Percentiles rank a stretch among this genome's conserved stretches.
Conservation (phyloP, 2,113 vertebrate species). For the Ancistrus triradiatus region DNA sequence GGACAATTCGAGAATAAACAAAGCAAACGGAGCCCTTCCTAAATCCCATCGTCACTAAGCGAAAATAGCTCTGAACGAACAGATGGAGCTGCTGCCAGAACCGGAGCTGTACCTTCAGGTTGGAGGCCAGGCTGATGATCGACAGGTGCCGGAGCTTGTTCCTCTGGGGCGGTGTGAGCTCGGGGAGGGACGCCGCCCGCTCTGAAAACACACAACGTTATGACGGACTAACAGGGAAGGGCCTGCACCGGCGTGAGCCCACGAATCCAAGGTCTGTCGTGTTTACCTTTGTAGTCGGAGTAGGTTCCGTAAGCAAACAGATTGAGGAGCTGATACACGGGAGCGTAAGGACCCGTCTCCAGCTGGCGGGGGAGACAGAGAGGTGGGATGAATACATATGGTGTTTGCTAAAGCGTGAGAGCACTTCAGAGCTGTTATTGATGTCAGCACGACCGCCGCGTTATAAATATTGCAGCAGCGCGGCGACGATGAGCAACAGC, state of each 20-base stretch:
- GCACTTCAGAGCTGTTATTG: not conserved
- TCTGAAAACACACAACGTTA: slow-evolving; percentile 51
- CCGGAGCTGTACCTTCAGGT: slow-evolving; percentile 81
- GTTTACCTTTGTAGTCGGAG: slow-evolving; percentile 87
- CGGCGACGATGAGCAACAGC: no score
- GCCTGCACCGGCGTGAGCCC: not conserved
- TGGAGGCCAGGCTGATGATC: slow-evolving; percentile 91
- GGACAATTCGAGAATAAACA: no score
- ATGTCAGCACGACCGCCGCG: not conserved
- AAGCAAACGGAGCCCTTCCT: no score
- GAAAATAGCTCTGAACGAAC: no score
- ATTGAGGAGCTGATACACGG: slow-evolving; percentile 88
- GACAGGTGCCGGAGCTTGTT: slow-evolving; percentile 95
- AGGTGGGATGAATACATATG: not conserved
- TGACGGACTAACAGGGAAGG: not conserved
- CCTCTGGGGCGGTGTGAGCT: slow-evolving; percentile 89
- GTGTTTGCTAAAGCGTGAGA: not conserved
- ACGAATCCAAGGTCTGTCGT: slow-evolving; percentile 1
- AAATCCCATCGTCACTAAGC: no score
- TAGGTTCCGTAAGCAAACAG: slow-evolving; percentile 95
- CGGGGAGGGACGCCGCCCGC: slow-evolving; percentile 79
- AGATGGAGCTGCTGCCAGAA: slow-evolving; percentile 10
- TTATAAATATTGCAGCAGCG: no score
- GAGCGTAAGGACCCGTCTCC: slow-evolving; percentile 87
- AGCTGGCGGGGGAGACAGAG: slow-evolving; percentile 64